Conservation (phyloP, 2,888 invertebrate genomes). For the Zygaena filipendulae region DNA sequence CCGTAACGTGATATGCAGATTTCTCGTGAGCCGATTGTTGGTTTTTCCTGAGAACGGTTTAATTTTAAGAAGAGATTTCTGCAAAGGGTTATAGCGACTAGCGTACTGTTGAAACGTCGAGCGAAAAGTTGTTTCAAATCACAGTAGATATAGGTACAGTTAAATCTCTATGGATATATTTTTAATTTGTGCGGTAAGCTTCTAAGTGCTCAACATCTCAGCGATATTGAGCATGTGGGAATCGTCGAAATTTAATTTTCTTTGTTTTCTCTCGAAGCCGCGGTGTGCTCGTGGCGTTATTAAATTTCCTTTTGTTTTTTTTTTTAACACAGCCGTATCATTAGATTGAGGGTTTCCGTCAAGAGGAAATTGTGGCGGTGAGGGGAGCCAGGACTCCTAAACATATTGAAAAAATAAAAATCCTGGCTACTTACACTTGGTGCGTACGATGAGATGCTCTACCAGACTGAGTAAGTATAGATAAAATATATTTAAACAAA, state of each 20-base stretch:
- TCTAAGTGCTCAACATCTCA: slow-evolving; percentile 53
- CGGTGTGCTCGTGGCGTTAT: slow-evolving; percentile 56
- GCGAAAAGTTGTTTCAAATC: no score
- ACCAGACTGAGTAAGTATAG: slow-evolving; percentile 14
- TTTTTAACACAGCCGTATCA: slow-evolving; percentile 70
- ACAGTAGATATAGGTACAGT: no score
- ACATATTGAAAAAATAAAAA: slow-evolving; percentile 69
- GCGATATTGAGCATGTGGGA: slow-evolving; percentile 65
- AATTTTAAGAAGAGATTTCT: no score
- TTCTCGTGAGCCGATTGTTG: slow-evolving; percentile 26
- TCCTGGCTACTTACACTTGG: slow-evolving; percentile 50
- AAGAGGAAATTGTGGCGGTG: slow-evolving; percentile 65
- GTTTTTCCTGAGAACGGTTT: no score
- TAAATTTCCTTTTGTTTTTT: slow-evolving; percentile 71
- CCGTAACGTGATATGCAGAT: slow-evolving; percentile 61
- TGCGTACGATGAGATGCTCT: slow-evolving; percentile 32
- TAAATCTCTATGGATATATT: slow-evolving; percentile 19
- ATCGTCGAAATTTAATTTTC: slow-evolving; percentile 66
- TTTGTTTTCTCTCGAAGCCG: slow-evolving; percentile 56
- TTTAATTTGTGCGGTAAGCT: slow-evolving; percentile 39
- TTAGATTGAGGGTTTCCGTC: slow-evolving; percentile 70
- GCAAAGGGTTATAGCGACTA: no score
- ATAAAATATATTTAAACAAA: slow-evolving; percentile 2
- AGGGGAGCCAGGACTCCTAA: slow-evolving; percentile 62
- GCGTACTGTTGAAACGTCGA: no score